Conservation (phyloP, 2,888 invertebrate species). For the Sinhomidia bicolor region DNA sequence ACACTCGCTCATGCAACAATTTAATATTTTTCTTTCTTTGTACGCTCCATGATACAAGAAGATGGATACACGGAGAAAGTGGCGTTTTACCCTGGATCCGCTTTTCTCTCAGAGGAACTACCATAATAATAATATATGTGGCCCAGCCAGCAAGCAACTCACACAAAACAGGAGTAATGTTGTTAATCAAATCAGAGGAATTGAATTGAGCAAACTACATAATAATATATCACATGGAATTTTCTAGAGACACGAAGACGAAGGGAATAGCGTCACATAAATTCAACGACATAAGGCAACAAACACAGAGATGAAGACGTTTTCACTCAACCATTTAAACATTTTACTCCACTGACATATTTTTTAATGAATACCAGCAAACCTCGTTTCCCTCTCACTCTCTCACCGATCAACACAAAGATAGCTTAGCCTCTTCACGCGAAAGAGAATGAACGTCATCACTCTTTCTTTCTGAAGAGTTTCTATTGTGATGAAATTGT, state of each 20-base stretch:
- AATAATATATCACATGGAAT: constrained; percentile 44
- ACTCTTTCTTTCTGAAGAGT: neutral
- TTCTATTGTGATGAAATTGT: neutral
- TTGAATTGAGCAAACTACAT: constrained; percentile 48
- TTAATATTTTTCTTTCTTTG: neutral
- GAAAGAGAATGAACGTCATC: neutral
- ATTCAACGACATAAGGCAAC: constrained; percentile 1
- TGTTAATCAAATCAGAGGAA: constrained; percentile 67
- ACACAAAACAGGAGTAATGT: constrained; percentile 42
- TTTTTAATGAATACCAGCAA: neutral
- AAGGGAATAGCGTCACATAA: constrained; percentile 7
- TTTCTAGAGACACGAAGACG: constrained; percentile 10
- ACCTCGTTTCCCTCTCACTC: too few relatives aligned
- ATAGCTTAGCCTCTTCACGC: neutral
- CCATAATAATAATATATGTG: constrained; percentile 40
- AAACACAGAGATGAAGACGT: neutral
- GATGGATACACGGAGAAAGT: neutral
- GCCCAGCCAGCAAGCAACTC: neutral
- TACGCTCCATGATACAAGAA: neutral
- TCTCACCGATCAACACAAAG: neutral
- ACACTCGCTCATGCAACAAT: neutral
- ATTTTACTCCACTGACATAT: neutral
- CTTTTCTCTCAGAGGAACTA: neutral
- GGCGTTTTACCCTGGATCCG: constrained; percentile 11
- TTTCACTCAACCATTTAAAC: neutral